Base-by-base conservation (phyloP, 2,113 vertebrate genomes). In the Neogobius melanostomus region DNA sequence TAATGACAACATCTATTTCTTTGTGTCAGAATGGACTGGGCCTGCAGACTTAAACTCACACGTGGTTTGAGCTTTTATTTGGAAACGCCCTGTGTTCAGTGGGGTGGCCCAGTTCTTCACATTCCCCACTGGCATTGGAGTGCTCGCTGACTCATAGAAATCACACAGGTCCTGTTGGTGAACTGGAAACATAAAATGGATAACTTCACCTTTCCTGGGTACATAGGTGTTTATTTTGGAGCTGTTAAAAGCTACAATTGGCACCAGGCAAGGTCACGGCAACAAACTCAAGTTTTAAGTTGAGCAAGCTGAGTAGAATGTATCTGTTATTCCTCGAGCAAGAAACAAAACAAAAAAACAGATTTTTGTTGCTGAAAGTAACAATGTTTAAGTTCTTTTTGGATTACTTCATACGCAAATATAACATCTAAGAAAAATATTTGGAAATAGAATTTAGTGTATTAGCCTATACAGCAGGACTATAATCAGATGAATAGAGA, bases 61-160 rank as follows among this genome's bases (percentile, higher is more conserved):
- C 28, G 28, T 8, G 28, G 51, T 17, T 15, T n/a, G 59, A 47
- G 11, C 16, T 68, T 72, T 77, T 64, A 65, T 44, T 52, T n/a
- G 6, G 68, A 64, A 69, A 21, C 12, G 11, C 49, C 42, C 59
- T 6, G 16, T 70, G 60, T 60, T 68, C 79, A 86, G 66, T 11
- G 17, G 57, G 60, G 50, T 68, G 65, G 70, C 77, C 69, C 72
- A 69, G 71, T 59, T 80, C 8, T 72, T 12, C 36, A 49, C 16
- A 50, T 67, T 71, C 68, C 42, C 66, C 61, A 46, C 16, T 7
- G 1, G 10, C 52, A 44, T 9, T n/a, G 43, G 56, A 17, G 49
- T 72, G 43, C 63, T 1, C 51, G 16, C 17, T n/a, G 6, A 56
- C 36, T 47, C 8, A 64, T 21, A 21, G 21, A 21, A 78, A 67